A percentile compares a stretch with the other conserved stretches of the same genome.
Evolutionary conservation across 2,113 vertebrate species (phyloP).

Genomic region (cat (Felis catus)): F.catus_Fca126_mat1.0 CM031416.1:25226001-25226500

Average conservation of each 20-base stretch:
- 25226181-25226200: too few species aligned
- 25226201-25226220: too few species aligned
- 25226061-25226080: background rate
- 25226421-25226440: background rate
- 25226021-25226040: background rate
- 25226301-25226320: too few species aligned
- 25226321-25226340: background rate
- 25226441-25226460: background rate
- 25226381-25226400: background rate
- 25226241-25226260: too few species aligned
- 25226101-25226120: background rate
- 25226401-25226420: fast-evolving
- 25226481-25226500: background rate
- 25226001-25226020: too few species aligned
- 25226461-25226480: background rate
- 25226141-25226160: too few species aligned
- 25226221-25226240: too few species aligned
- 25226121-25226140: too few species aligned
- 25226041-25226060: background rate
- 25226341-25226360: background rate
- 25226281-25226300: too few species aligned
- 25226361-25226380: background rate
- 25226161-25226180: too few species aligned
- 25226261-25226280: too few species aligned
- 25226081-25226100: background rate